Conservation (phyloP, 2,888 invertebrate species). For the Kryphioiulus occultus region DNA sequence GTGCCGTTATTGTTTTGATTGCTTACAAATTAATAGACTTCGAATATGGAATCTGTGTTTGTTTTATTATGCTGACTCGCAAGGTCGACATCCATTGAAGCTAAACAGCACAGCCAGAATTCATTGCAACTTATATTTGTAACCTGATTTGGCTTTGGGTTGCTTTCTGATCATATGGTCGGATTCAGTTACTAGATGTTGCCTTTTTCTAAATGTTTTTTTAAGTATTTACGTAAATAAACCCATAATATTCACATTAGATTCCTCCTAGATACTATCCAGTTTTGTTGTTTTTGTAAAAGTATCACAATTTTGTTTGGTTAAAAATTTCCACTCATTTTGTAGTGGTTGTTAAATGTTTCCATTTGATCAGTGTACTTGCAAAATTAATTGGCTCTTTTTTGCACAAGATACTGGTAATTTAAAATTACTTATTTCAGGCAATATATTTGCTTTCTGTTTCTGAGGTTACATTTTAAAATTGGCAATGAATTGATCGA, state of each 20-base stretch:
- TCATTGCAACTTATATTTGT: neutral
- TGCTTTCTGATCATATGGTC: neutral
- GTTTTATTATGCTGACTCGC: neutral
- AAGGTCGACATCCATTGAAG: neutral
- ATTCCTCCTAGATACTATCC: neutral
- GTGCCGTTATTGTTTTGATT: constrained; percentile 5
- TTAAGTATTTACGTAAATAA: neutral
- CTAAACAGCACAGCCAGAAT: neutral
- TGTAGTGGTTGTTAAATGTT: too few relatives aligned
- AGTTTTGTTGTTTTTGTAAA: neutral
- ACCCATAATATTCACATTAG: neutral
- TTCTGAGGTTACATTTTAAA: too few relatives aligned
- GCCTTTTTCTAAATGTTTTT: neutral
- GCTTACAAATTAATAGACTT: neutral
- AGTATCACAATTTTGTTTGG: too few relatives aligned
- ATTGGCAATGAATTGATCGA: too few relatives aligned
- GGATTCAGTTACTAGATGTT: neutral
- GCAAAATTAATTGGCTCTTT: too few relatives aligned
- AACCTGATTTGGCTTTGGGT: too few relatives aligned
- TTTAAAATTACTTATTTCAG: too few relatives aligned
- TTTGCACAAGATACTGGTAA: too few relatives aligned
- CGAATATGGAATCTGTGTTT: neutral
- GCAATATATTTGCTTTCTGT: too few relatives aligned
- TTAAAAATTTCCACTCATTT: too few relatives aligned
- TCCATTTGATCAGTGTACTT: too few relatives aligned